phyloP scores from a whole-genome alignment of 2,113 vertebrate genomes.

The Corvus hawaiiensis region DNA sequence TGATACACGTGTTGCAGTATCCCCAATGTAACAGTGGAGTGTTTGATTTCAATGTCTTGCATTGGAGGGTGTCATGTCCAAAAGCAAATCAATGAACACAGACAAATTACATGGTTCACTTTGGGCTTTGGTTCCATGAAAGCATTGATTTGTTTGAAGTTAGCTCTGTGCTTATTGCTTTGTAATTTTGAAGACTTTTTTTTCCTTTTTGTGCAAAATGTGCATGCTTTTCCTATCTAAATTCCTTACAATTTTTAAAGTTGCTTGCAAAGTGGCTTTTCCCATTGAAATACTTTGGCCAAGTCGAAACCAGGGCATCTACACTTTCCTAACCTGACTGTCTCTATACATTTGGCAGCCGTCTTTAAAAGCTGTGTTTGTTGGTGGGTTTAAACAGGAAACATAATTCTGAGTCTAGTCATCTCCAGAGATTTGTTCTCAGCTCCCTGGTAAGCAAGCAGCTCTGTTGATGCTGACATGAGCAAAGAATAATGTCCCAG shows the following conservation, averaged over 20 bases:
- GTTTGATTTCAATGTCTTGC: background rate
- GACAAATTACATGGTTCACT: background rate
- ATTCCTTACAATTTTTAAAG: background rate
- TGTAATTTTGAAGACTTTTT: background rate
- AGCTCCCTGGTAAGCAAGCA: background rate
- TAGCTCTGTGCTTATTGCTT: background rate
- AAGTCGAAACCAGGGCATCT: background rate
- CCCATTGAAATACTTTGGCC: background rate
- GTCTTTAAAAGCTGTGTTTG: background rate
- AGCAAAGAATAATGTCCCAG: background rate
- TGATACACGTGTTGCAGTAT: no score
- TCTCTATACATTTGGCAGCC: background rate
- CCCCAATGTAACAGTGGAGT: background rate
- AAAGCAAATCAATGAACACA: background rate
- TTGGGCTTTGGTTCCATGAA: fast-evolving
- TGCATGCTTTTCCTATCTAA: background rate
- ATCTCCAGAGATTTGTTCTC: background rate
- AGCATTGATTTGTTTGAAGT: background rate
- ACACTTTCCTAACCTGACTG: background rate
- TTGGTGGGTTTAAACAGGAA: background rate
- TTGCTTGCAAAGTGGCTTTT: background rate
- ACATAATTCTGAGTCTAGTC: background rate
- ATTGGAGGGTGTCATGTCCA: background rate
- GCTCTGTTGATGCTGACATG: background rate
- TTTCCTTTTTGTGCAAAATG: background rate